A percentile compares a stretch with the other conserved stretches of the same genome.
These are phyloP conservation scores for Sterrhoptilus dennistouni DNA, from an alignment of 2,113 vertebrate species.

Conservation along the genomic window DNA sequence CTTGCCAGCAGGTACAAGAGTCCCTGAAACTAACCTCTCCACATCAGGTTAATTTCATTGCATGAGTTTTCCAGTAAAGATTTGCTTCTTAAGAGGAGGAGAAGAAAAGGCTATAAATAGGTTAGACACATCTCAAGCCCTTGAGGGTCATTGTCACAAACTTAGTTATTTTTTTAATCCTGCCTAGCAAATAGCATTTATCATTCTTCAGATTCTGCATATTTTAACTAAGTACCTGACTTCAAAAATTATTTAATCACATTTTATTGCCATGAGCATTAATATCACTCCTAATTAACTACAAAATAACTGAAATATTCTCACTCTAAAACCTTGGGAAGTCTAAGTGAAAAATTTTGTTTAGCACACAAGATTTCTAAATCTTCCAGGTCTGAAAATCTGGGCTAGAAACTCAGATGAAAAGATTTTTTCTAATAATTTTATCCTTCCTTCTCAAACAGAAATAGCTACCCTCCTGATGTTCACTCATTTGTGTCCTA, in stretches of 20 bases:
- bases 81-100: not conserved
- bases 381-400: not conserved
- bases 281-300: not conserved
- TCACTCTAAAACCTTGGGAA: not conserved
- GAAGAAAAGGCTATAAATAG: slow-evolving; percentile 11
- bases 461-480: not conserved
- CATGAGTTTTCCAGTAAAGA: slow-evolving; percentile 11
- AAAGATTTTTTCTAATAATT: not conserved
- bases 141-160: not conserved
- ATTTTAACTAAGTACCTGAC: not conserved
- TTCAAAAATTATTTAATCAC: not conserved
- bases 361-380: not conserved
- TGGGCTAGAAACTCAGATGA: not conserved
- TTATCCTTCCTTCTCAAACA: not conserved
- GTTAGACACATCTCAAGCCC: not conserved
- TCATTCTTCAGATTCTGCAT: not conserved
- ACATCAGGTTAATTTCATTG: not conserved
- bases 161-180: not conserved
- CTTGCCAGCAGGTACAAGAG: slow-evolving; percentile 21
- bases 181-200: not conserved
- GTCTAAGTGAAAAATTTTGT: not conserved
- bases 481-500: not conserved
- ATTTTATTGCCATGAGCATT: not conserved
- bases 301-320: not conserved
- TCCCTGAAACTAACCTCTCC: slow-evolving; percentile 46